Evolutionary conservation across 2,888 invertebrate species (phyloP).

Genomic region (Parascotia fuliginaria): DNA sequence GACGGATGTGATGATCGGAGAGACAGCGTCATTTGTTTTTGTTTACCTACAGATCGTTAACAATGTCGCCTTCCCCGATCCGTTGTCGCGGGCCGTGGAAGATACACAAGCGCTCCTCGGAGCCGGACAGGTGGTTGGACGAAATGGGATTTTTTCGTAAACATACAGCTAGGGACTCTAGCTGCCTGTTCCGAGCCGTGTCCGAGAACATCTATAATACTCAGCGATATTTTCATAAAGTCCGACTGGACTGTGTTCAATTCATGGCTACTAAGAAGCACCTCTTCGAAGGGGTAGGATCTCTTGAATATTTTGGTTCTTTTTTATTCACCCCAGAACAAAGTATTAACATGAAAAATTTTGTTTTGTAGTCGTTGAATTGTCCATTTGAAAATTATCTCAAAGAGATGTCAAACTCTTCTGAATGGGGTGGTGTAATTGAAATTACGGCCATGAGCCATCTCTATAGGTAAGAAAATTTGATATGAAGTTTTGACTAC

Average conservation of each 20-base stretch:
- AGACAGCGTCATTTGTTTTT: conserved; percentile 80
- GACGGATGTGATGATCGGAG: conserved; percentile 33
- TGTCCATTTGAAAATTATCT: conserved; percentile 89
- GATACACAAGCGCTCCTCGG: conserved; percentile 78
- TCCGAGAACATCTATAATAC: conserved; percentile 92
- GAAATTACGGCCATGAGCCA: conserved; percentile 90
- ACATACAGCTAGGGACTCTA: conserved; percentile 94
- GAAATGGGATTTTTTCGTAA: conserved; percentile 93
- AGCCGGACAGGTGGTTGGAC: conserved; percentile 91
- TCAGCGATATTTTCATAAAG: conserved; percentile 90
- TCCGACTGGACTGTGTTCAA: conserved; percentile 90
- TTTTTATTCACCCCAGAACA: conserved; percentile 16
- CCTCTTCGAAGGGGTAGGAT: conserved; percentile 87
- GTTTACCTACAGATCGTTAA: conserved; percentile 82
- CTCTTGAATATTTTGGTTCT: conserved; percentile 36
- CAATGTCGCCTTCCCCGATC: conserved; percentile 79
- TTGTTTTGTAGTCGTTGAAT: conserved; percentile 85
- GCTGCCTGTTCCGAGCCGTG: conserved; percentile 94
- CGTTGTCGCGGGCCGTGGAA: conserved; percentile 81
- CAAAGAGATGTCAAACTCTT: conserved; percentile 88
- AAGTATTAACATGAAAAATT: conserved; percentile 47
- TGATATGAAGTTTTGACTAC: conserved; percentile 32
- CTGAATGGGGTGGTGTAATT: conserved; percentile 88
- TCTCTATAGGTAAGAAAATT: conserved; percentile 87
- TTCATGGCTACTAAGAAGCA: conserved; percentile 89